Evolutionary conservation across 2,888 invertebrate species (phyloP), one percentile per base, ranked within the genome.

Genomic region (Perizoma affinitatum): DNA sequence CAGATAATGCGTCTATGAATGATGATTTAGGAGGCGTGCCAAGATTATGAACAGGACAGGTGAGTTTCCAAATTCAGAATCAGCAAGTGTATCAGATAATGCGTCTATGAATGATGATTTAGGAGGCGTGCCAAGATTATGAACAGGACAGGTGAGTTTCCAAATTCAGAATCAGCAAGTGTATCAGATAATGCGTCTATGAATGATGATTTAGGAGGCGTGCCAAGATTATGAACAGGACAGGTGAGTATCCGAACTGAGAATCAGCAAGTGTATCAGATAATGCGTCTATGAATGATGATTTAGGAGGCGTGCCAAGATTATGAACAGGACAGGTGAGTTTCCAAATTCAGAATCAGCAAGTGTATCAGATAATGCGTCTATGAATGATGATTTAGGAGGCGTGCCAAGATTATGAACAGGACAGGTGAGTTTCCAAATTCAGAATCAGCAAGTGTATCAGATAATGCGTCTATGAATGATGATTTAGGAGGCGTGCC

Each of bases 11-110:
- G 3, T 22, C 22, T 22, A 22, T 22, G 3, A 22, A 22, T 2
- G 22, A 22, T 22, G 22, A 22, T 22, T 22, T 22, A 22, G 88
- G 96, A 96, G 76, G 95, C 96, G 0, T 0, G 92, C 96, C 50
- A 93, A 93, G 74, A 96, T 96, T 65, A 94, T 96, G 84, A 95
- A 95, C 77, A 95, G 95, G 76, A 96, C 96, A 58, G 94, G 95
- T 95, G 76, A 90, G 93, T 86, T 49, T 51, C 34, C 10, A 4
- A 9, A n/a, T 7, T 45, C 10, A 43, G n/a, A 43, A 43, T 10
- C 10, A 43, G 11, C 43, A 43, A 22, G 1, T 22, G 22, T 22
- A 2, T 22, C 22, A 22, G 22, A 2, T 22, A 22, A 22, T 22
- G 3, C 22, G 3, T 22, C 22, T 22, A 22, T 22, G 3, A 22